These are phyloP conservation scores for Diloba caeruleocephala DNA, from an alignment of 2,888 invertebrate species.

Conservation along the genomic window DNA sequence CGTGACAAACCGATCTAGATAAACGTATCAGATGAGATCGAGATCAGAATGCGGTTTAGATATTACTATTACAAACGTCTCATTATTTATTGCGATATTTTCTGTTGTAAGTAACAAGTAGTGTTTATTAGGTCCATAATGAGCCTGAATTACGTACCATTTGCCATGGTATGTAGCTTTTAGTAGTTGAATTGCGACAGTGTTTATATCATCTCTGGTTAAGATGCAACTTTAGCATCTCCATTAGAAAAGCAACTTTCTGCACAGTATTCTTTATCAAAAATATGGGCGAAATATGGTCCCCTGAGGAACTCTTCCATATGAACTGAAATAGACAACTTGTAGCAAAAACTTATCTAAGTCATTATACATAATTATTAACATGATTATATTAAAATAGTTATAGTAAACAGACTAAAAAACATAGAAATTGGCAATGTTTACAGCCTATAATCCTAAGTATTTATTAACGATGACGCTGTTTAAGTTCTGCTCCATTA, in stretches of 20 bases:
- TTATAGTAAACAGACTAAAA: slow-evolving; percentile 52
- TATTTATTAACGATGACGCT: slow-evolving; percentile 46
- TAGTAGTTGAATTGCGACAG: slow-evolving; percentile 51
- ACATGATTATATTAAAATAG: slow-evolving; percentile 42
- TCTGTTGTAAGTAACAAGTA: slow-evolving; percentile 60
- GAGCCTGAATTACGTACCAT: slow-evolving; percentile 50
- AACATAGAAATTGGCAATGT: slow-evolving; percentile 45
- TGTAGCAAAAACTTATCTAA: slow-evolving; percentile 16
- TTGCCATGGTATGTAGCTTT: slow-evolving; percentile 43
- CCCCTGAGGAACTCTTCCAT: slow-evolving; percentile 16
- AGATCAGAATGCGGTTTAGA: slow-evolving; percentile 75
- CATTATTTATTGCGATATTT: slow-evolving; percentile 78
- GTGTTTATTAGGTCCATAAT: slow-evolving; percentile 63
- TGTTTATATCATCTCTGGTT: slow-evolving; percentile 41
- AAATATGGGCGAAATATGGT: not conserved
- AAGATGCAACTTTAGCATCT: slow-evolving; percentile 14
- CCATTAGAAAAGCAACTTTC: slow-evolving; percentile 5
- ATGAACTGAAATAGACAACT: slow-evolving; percentile 22
- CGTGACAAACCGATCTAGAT: slow-evolving; percentile 80
- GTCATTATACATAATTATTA: slow-evolving; percentile 22
- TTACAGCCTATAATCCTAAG: slow-evolving; percentile 58
- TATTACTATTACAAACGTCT: slow-evolving; percentile 77
- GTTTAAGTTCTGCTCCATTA: slow-evolving; percentile 51
- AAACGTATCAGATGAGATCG: slow-evolving; percentile 78
- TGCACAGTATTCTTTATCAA: not conserved